Conservation (phyloP, 2,888 invertebrate species). For the Sarcophaga caerulescens region DNA sequence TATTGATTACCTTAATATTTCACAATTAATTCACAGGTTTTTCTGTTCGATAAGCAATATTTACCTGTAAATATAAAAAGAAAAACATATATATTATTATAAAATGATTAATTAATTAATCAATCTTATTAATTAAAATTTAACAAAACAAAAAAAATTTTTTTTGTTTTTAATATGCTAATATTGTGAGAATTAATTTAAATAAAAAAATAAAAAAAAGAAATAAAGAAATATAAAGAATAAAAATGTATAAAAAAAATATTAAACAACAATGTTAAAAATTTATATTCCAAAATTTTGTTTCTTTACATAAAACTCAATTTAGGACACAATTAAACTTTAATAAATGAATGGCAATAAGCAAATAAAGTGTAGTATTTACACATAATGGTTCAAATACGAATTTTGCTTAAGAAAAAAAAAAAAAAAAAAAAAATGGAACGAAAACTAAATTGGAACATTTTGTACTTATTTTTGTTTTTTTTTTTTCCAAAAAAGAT, state of each 20-base stretch:
- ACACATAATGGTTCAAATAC: background rate
- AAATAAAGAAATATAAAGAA: no score
- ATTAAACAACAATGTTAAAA: no score
- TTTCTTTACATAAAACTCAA: background rate
- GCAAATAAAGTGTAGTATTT: slow-evolving; percentile 9
- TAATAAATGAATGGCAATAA: background rate
- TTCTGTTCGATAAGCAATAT: background rate
- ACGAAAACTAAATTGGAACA: slow-evolving; percentile 21
- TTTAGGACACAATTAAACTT: slow-evolving; percentile 25
- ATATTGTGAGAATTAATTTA: background rate
- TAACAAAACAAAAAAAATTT: no score
- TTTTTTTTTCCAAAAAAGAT: background rate
- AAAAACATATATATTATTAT: background rate
- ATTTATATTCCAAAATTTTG: no score
- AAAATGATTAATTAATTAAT: background rate
- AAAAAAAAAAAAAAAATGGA: background rate
- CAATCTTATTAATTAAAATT: background rate
- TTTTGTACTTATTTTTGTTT: background rate
- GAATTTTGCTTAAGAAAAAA: background rate
- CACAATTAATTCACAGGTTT: background rate
- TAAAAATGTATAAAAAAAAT: no score
- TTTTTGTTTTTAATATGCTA: no score
- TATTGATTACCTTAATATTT: background rate
- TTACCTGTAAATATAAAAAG: background rate
- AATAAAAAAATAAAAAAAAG: background rate